phyloP scores from a whole-genome alignment of 2,797 vertebrate genomes.

The Phoeniculus purpureus region DNA sequence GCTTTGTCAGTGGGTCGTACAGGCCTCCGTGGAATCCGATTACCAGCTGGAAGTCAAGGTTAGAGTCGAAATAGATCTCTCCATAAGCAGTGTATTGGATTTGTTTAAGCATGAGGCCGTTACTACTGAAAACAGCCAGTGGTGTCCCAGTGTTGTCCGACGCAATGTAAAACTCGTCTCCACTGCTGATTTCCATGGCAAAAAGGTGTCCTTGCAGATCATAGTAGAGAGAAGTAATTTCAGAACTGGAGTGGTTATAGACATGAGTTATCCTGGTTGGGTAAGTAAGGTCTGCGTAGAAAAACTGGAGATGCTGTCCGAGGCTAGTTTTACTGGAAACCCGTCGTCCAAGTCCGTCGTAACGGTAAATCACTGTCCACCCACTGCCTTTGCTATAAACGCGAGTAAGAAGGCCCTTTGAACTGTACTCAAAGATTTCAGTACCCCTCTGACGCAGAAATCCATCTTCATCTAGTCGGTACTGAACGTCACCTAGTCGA shows the following conservation, averaged over 20 bases:
- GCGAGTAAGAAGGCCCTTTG: slow-evolving; percentile 92
- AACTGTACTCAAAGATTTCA: slow-evolving; percentile 97
- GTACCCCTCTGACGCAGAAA: slow-evolving; percentile 94
- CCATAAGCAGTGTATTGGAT: slow-evolving; percentile 98
- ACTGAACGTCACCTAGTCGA: slow-evolving; percentile 94
- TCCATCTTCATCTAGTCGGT: slow-evolving; percentile 94
- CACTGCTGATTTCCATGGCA: slow-evolving; percentile 98
- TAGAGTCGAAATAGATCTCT: slow-evolving; percentile 97
- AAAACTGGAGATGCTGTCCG: slow-evolving; percentile 96
- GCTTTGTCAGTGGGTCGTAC: slow-evolving; percentile 94
- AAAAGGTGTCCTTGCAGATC: slow-evolving; percentile 98
- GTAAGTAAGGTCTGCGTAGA: slow-evolving; percentile 95
- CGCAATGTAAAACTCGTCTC: slow-evolving; percentile 97
- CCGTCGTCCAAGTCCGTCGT: slow-evolving; percentile 92
- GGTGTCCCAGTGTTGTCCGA: slow-evolving; percentile 97
- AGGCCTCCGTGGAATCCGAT: slow-evolving; percentile 97
- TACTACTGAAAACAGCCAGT: slow-evolving; percentile 94
- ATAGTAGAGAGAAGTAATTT: slow-evolving; percentile 98
- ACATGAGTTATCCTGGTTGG: slow-evolving; percentile 95
- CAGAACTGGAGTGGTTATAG: slow-evolving; percentile 97
- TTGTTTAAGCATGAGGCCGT: slow-evolving; percentile 95
- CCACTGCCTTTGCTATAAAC: slow-evolving; percentile 96
- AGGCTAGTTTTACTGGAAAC: slow-evolving; percentile 93
- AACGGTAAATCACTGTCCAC: slow-evolving; percentile 95
- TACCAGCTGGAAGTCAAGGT: slow-evolving; percentile 94